Conservation (phyloP, 2,888 invertebrate genomes). For the Thymelicus acteon region DNA sequence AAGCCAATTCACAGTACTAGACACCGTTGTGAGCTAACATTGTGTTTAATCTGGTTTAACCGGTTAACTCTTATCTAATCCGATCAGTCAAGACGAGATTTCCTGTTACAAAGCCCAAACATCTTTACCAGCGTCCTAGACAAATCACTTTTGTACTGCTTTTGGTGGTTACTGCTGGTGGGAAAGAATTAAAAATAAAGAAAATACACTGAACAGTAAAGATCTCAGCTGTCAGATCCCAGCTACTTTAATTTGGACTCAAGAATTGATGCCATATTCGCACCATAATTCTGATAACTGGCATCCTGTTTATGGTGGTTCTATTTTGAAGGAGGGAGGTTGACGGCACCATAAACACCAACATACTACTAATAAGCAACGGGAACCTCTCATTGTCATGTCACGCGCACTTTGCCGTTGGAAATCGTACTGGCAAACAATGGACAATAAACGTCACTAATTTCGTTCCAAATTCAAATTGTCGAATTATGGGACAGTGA, state of each 20-base stretch:
- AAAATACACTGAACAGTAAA: too few species aligned
- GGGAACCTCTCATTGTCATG: background rate
- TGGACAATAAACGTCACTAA: conserved; percentile 8
- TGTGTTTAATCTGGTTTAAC: conserved; percentile 7
- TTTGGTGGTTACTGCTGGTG: background rate
- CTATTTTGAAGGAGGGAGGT: background rate
- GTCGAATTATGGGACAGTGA: background rate
- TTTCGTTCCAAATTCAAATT: conserved; percentile 5
- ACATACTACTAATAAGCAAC: conserved; percentile 1
- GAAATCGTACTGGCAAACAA: conserved; percentile 2
- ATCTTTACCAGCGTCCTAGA: background rate
- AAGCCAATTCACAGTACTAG: background rate
- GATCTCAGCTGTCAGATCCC: too few species aligned
- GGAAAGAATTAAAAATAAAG: too few species aligned
- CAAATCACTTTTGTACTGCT: background rate
- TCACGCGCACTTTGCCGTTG: background rate
- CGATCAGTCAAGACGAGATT: background rate
- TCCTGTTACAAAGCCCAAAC: background rate
- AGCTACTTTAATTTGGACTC: too few species aligned
- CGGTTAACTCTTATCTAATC: background rate
- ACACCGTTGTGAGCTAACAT: background rate
- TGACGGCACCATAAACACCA: background rate
- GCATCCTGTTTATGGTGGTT: background rate
- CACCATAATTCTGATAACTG: too few species aligned
- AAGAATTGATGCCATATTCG: too few species aligned